Evolutionary conservation across 2,888 invertebrate species (phyloP).

Genomic region (Eilema griseolum): DNA sequence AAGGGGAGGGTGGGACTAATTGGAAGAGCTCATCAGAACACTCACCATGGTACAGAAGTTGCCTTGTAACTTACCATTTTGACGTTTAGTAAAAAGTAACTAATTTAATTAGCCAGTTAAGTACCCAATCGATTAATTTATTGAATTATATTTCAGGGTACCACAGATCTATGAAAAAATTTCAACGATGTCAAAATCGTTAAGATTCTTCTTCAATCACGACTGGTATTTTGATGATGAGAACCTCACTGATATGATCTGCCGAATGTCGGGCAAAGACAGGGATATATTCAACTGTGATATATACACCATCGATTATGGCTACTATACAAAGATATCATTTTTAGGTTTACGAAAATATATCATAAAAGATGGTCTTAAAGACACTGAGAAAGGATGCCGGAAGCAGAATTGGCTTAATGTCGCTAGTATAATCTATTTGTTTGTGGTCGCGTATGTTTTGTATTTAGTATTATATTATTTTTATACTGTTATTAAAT

Average conservation of each 20-base stretch:
- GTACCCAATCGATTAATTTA: no score
- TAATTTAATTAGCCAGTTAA: no score
- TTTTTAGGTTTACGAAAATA: slow-evolving; percentile 53
- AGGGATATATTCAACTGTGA: slow-evolving; percentile 56
- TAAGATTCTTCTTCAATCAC: slow-evolving; percentile 45
- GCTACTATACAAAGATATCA: slow-evolving; percentile 44
- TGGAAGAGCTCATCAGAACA: no score
- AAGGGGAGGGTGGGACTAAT: no score
- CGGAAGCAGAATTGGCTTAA: neutral
- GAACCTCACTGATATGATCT: no score
- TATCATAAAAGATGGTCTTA: slow-evolving; percentile 50
- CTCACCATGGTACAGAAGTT: no score
- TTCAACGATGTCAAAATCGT: slow-evolving; percentile 31
- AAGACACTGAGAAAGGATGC: neutral
- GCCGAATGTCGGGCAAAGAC: no score
- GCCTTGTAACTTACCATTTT: no score
- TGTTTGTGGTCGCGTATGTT: neutral
- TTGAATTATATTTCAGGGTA: slow-evolving; percentile 32
- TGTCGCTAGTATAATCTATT: neutral
- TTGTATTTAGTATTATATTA: neutral
- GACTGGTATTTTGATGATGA: slow-evolving; percentile 52
- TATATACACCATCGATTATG: slow-evolving; percentile 41
- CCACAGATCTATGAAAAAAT: slow-evolving; percentile 47
- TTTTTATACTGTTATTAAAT: neutral
- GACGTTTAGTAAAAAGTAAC: no score